Evolutionary conservation across 2,113 vertebrate genomes (phyloP).

Genomic region (Seriola quinqueradiata): DNA sequence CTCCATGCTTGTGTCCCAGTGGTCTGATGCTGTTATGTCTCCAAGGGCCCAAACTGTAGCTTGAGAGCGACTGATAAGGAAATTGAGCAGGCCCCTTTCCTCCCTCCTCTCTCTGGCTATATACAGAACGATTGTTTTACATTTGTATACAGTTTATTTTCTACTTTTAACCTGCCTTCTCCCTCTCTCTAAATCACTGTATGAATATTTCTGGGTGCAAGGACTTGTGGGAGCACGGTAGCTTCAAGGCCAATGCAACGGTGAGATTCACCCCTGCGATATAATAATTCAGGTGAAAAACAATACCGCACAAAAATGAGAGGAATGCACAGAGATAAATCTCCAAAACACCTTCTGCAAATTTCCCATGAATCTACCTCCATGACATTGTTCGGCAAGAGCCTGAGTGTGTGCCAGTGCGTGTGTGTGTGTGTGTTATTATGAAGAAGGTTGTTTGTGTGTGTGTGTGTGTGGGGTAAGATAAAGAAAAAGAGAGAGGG

Average conservation of each 20-base stretch:
- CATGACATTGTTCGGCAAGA: slow-evolving; percentile 1
- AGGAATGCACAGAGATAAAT: slow-evolving; percentile 40
- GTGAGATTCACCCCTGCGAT: slow-evolving; percentile 29
- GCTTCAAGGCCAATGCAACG: slow-evolving; percentile 12
- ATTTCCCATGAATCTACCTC: slow-evolving; percentile 34
- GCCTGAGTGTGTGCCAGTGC: background rate
- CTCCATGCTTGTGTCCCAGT: slow-evolving; percentile 51
- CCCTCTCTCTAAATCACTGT: background rate
- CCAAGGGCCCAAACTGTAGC: slow-evolving; percentile 59
- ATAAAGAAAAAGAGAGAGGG: slow-evolving; percentile 24
- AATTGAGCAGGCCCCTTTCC: slow-evolving; percentile 46
- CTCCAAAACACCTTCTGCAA: slow-evolving; percentile 32
- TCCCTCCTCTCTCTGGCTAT: slow-evolving; percentile 19
- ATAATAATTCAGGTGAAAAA: slow-evolving; percentile 44
- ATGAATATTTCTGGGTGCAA: slow-evolving; percentile 7
- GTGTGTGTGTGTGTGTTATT: slow-evolving; percentile 2
- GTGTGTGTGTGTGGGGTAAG: slow-evolving; percentile 10
- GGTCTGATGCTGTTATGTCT: slow-evolving; percentile 73
- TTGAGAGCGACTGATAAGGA: slow-evolving; percentile 67
- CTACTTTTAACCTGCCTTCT: background rate
- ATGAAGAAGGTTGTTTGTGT: background rate
- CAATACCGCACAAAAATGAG: background rate
- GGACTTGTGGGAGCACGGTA: background rate
- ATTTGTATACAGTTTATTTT: slow-evolving; percentile 12
- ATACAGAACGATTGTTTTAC: slow-evolving; percentile 37